phyloP scores from a whole-genome alignment of 2,113 vertebrate species.

The Vimba vimba region DNA sequence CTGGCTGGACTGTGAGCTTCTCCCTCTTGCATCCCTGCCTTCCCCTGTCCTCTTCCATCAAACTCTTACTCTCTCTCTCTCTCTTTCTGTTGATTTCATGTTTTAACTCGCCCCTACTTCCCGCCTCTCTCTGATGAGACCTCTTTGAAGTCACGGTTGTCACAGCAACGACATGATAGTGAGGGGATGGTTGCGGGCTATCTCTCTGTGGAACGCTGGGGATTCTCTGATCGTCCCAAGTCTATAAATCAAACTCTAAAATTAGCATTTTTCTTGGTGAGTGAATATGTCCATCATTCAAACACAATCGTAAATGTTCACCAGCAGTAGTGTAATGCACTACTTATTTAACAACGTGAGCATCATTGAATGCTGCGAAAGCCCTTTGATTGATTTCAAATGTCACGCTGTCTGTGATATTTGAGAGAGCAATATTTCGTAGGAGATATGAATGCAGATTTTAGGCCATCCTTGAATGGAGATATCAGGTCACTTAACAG shows the following conservation, averaged over 20 bases:
- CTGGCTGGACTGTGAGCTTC: background rate
- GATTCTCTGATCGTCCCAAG: constrained; percentile 16
- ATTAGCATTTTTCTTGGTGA: constrained; percentile 17
- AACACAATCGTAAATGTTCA: background rate
- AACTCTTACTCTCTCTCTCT: constrained; percentile 20
- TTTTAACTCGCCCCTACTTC: constrained; percentile 32
- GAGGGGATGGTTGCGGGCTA: background rate
- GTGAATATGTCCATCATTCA: background rate
- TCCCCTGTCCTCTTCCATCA: constrained; percentile 18
- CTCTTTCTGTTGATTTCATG: constrained; percentile 25
- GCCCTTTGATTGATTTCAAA: background rate
- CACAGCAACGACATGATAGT: constrained; percentile 41
- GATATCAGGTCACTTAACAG: constrained; percentile 38
- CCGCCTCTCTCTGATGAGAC: constrained; percentile 32
- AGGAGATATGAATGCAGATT: constrained; percentile 3
- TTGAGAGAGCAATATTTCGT: background rate
- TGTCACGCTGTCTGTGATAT: constrained; percentile 25
- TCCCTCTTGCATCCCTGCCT: background rate
- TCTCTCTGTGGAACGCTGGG: constrained; percentile 21
- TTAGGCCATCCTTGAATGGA: constrained; percentile 19
- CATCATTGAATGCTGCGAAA: background rate
- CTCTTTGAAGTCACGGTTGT: constrained; percentile 45
- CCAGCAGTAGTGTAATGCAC: background rate
- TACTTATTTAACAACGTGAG: background rate
- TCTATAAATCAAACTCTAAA: constrained; percentile 19